Base-by-base conservation (phyloP, 2,888 invertebrate species). In the Tuberolachnus salignus region DNA sequence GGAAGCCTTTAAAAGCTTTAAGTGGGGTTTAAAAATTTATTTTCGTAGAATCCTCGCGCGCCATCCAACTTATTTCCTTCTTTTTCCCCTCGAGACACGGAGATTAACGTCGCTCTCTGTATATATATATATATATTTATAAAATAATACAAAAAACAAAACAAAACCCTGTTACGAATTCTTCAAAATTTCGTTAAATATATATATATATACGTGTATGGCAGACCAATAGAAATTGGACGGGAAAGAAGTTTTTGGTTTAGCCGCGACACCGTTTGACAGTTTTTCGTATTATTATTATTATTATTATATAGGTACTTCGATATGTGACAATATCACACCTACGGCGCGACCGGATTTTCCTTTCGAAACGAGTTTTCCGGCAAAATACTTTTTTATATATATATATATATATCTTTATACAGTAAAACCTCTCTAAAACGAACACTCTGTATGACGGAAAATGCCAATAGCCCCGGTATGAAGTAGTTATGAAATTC, bases 1-100 rank as follows among this genome's bases (percentile, higher is more conserved):
- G 55, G 21, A 49, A n/a, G 16, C 26, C 19, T 51, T 61, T 63
- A 21, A 73, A 63, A 51, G 61, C 63, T 73, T 63, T 21, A 73
- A 63, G 21, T 42, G 11, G 21, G 49, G 21, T 34, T 61, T 34
- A 21, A 34, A 69, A 26, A 73, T 73, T 34, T 73, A 51, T 63
- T 63, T 51, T 51, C 11, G 34, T 34, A 19, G 19, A 34, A 72
- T 49, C 34, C 14, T 34, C 34, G 34, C 34, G 34, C 34, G 34
- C 49, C 61, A 13, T 51, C 61, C 9, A 42, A 63, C 51, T 51
- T 51, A 51, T 63, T 49, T 49, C 10, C 9, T 1, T 34, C 34
- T 34, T 34, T 34, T 6, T 9, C 2, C 51, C 42, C 61, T 16
- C 16, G 63, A 16, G 51, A 73, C 42, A 63, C 6, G 26, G 21